Base-by-base conservation (phyloP, 2,797 vertebrate species). In the Pteronotus mesoamericanus region DNA sequence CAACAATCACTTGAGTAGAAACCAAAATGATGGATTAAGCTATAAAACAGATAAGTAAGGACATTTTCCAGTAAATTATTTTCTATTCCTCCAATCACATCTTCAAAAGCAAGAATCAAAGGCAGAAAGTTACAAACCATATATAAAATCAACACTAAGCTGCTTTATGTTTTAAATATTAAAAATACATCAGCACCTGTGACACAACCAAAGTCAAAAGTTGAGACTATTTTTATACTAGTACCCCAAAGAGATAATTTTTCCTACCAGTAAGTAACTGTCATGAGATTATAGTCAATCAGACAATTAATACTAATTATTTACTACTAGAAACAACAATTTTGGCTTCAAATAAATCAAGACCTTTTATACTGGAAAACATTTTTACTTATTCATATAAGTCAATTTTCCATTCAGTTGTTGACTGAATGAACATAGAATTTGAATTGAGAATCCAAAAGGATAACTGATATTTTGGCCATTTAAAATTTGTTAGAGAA, bases 1-100 rank as follows among this genome's bases (percentile, higher is more conserved):
- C n/a, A 84, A 66, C 7, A 95, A 74, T 18, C 86, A 74, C 34
- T 90, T 93, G 6, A 95, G 75, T 77, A 71, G 89, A 90, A 55
- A 29, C 4, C 68, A 92, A 78, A 94, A 2, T 78, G 24, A 95
- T 29, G 18, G 61, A 29, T 75, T 11, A 95, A 94, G 34, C 4
- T 12, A 68, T 57, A 34, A 84, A 86, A 64, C 12, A 68, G n/a
- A 10, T 37, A 26, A 21, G 19, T 32, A n/a, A 79, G 55, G 32
- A 59, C 14, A 19, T 82, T 61, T 83, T 92, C 37, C 82, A 55
- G 19, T 48, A 57, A 44, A 16, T 39, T n/a, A 21, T 34, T 75
- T 88, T 39, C 9, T n/a, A 87, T 69, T 34, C 57, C 32, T 83
- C 46, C 21, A 79, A 53, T 86, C 5, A 88, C 26, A 86, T 55